Percentiles rank a stretch among this genome's conserved stretches.
Evolutionary conservation across 2,888 invertebrate species (phyloP).

Genomic region (Ichneumoninae sp.): DNA sequence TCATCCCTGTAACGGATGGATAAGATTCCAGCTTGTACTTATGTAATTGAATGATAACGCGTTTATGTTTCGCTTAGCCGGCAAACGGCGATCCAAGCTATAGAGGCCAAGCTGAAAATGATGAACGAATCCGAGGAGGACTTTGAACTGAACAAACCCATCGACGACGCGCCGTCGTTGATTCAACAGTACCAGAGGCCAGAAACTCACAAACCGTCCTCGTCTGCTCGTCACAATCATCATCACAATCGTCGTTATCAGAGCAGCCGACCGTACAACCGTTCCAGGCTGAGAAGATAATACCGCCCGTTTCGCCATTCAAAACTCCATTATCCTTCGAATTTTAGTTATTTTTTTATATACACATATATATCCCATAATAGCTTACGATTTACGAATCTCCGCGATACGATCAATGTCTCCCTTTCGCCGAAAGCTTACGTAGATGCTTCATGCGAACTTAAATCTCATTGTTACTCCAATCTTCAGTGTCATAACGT

Average conservation of each 20-base stretch:
- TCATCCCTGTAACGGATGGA: no score
- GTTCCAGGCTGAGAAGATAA: slow-evolving; percentile 82
- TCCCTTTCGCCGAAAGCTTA: slow-evolving; percentile 56
- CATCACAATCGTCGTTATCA: slow-evolving; percentile 76
- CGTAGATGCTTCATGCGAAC: slow-evolving; percentile 45
- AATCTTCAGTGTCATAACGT: slow-evolving; percentile 23
- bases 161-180: slow-evolving; percentile 89
- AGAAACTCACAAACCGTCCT: slow-evolving; percentile 82
- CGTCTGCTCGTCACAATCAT: slow-evolving; percentile 77
- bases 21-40: no score
- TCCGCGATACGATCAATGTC: slow-evolving; percentile 9
- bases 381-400: slow-evolving; percentile 40
- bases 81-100: slow-evolving; percentile 93
- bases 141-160: slow-evolving; percentile 90
- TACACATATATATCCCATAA: slow-evolving; percentile 22
- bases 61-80: slow-evolving; percentile 85
- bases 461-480: slow-evolving; percentile 43
- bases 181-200: slow-evolving; percentile 88
- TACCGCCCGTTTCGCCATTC: slow-evolving; percentile 58
- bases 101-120: slow-evolving; percentile 93
- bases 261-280: slow-evolving; percentile 80
- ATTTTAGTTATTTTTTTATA: slow-evolving; percentile 26
- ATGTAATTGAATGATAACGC: slow-evolving; percentile 4
- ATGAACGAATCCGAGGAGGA: slow-evolving; percentile 90
- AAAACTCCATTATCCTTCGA: slow-evolving; percentile 12